phyloP scores from a whole-genome alignment of 2,797 vertebrate species.

The Denticeps clupeoides region DNA sequence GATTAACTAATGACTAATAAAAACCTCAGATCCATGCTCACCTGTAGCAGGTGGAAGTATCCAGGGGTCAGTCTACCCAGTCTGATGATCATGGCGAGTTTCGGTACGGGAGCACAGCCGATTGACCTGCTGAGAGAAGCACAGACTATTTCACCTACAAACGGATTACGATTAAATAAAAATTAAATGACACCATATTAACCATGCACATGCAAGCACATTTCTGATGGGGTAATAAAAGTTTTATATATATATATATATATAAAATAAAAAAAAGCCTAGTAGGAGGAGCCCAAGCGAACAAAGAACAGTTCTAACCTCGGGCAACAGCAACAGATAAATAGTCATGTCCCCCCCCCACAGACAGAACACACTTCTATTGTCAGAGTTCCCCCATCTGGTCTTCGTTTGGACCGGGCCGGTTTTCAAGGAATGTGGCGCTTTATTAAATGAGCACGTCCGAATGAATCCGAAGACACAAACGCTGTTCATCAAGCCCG shows the following conservation, averaged over 20 bases:
- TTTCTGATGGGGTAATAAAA: conserved; percentile 3
- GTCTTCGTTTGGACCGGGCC: conserved; percentile 15
- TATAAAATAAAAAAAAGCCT: too few relatives aligned
- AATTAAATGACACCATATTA: too few relatives aligned
- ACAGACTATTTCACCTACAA: too few relatives aligned
- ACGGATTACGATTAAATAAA: too few relatives aligned
- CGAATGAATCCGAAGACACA: neutral
- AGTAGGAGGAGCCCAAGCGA: too few relatives aligned
- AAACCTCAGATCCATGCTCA: conserved; percentile 26
- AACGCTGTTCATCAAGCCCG: too few relatives aligned
- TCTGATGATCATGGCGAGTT: conserved; percentile 75
- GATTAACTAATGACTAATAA: neutral
- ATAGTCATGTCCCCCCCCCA: conserved; percentile 4
- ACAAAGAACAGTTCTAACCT: conserved; percentile 28
- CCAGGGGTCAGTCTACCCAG: conserved; percentile 81
- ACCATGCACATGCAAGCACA: neutral
- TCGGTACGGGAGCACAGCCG: neutral
- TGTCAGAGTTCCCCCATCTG: conserved; percentile 18
- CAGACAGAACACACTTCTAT: neutral
- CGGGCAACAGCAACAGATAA: conserved; percentile 19
- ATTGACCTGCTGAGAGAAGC: conserved; percentile 30
- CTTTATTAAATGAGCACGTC: conserved; percentile 26
- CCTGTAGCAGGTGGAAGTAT: conserved; percentile 87
- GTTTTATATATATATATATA: too few relatives aligned
- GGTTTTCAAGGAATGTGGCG: conserved; percentile 9